Base-by-base conservation (phyloP, 2,797 vertebrate species). In the Galagoides demidoff region DNA sequence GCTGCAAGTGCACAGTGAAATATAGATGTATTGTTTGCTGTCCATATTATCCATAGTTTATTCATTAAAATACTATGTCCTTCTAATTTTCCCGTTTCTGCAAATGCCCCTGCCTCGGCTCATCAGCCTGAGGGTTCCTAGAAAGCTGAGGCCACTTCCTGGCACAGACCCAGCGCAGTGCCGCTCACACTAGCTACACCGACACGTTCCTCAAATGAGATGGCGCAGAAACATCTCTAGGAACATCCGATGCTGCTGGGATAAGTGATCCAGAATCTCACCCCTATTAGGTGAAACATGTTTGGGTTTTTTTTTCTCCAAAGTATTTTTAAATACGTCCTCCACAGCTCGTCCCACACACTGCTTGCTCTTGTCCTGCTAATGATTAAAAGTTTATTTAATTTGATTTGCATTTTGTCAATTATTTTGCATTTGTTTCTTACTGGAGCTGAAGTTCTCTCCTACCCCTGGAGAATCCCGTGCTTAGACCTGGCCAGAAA, bases 311-410 rank as follows among this genome's bases (percentile, higher is more conserved):
- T n/a, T 70, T 19, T 20, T 57, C 16, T 20, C 16, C 16, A 52
- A 89, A n/a, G 45, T 61, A 20, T 91, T 70, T 94, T 39, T 85
- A 74, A 94, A 61, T 34, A 9, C 31, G 4, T 63, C 12, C 29
- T 55, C 31, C 16, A 19, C 22, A 14, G 12, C 39, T 86, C 20
- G 6, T 17, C 4, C 3, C n/a, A 57, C 25, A 8, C 49, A 37
- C 37, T 10, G 55, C 92, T 92, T 63, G 49, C 43, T 88, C 43
- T 87, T 85, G 55, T 45, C 19, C 29, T 87, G 37, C 31, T 61
- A 43, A 89, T 73, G n/a, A 97, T 92, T 95, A 96, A 96, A 95
- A 76, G 27, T 82, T 77, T 83, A 71, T 92, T 83, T 55, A 59
- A 81, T 61, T 74, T n/a, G 20, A 11, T 64, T 66, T 91, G 77